Conservation (phyloP, 2,113 vertebrate genomes). For the Trogon melanurus region DNA sequence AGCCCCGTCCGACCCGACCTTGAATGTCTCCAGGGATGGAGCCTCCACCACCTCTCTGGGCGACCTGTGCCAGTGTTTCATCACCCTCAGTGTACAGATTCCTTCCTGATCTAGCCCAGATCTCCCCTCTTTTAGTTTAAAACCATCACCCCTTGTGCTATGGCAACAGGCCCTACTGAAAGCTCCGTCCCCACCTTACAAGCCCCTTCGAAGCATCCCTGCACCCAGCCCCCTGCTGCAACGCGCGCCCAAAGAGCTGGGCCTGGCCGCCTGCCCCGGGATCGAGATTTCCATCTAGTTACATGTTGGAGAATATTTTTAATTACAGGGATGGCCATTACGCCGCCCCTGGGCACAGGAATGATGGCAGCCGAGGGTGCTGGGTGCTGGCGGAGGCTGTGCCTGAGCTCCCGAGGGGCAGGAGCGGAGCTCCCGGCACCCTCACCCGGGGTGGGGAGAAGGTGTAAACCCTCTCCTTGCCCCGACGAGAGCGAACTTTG, state of each 20-base stretch:
- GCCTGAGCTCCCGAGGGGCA: not conserved
- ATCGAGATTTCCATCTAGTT: not conserved
- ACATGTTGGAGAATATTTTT: conserved; percentile 1
- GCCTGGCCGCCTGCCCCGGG: conserved; percentile 2
- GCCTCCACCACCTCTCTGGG: not conserved
- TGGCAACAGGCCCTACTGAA: not conserved
- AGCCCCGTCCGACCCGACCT: rapidly evolving
- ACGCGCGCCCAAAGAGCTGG: not conserved
- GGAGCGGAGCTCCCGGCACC: not conserved
- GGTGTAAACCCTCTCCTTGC: not conserved
- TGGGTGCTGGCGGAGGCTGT: not conserved
- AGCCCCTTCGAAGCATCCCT: not conserved
- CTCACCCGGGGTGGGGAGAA: rapidly evolving
- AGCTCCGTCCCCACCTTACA: rapidly evolving
- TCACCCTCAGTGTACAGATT: not conserved
- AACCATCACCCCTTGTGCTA: not conserved
- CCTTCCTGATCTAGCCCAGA: not conserved
- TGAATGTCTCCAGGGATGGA: not conserved
- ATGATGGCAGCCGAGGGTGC: not conserved
- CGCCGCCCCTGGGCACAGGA: not conserved
- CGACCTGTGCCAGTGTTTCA: not conserved
- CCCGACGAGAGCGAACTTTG: not conserved
- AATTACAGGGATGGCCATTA: not conserved
- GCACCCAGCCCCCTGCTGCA: not conserved
- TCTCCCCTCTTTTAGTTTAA: not conserved